phyloP scores from a whole-genome alignment of 2,113 vertebrate genomes.

The Nettapus auritus region DNA sequence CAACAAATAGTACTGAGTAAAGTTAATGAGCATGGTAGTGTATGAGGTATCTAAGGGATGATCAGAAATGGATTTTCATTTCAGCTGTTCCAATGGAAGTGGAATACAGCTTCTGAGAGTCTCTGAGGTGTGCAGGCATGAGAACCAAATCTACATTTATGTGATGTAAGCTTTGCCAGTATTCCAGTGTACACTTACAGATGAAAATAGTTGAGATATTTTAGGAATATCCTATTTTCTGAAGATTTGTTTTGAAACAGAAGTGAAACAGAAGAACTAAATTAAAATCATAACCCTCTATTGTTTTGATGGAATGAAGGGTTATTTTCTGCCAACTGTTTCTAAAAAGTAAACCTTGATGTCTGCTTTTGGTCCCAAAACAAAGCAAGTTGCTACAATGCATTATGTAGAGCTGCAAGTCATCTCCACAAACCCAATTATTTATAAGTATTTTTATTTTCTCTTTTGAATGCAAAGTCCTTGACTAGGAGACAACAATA shows the following conservation, averaged over 20 bases:
- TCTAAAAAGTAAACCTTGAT: conserved; percentile 23
- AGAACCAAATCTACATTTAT: not conserved
- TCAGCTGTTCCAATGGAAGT: not conserved
- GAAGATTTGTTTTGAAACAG: not conserved
- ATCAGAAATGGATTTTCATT: not conserved
- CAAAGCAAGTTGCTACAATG: conserved; percentile 4
- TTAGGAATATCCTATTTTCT: not conserved
- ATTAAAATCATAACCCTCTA: conserved; percentile 19
- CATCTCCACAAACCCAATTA: not conserved
- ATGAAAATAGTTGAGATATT: not conserved
- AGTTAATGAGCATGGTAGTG: accelerated
- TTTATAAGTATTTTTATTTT: conserved; percentile 40
- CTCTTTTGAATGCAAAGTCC: conserved; percentile 6
- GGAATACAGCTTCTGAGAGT: not conserved
- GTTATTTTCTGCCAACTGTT: conserved; percentile 19
- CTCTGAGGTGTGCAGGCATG: not conserved
- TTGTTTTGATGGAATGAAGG: conserved; percentile 4
- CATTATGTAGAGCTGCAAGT: not conserved
- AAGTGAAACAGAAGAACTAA: conserved; percentile 3
- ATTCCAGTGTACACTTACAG: not conserved
- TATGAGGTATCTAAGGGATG: not conserved
- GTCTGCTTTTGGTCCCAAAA: not conserved
- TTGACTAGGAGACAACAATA: conserved; percentile 44
- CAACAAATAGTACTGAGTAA: not conserved
- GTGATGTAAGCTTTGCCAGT: not conserved